phyloP scores from a whole-genome alignment of 2,797 vertebrate species.

The Hyperoplus lanceolatus region DNA sequence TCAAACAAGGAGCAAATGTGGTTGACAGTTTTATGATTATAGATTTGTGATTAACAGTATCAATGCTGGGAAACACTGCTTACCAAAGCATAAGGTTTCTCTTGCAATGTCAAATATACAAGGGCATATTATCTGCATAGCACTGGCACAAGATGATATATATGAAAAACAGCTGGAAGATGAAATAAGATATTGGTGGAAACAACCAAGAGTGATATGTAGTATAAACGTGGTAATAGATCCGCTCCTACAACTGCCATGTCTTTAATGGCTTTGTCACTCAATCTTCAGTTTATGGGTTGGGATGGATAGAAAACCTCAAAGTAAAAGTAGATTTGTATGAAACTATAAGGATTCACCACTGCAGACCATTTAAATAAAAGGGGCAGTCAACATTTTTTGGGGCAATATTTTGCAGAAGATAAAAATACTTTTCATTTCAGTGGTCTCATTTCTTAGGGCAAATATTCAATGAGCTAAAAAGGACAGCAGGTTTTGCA shows the following conservation, averaged over 20 bases:
- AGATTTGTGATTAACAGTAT: slow-evolving; percentile 52
- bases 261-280: neutral
- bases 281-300: neutral
- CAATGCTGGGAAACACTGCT: slow-evolving; percentile 18
- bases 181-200: slow-evolving; percentile 29
- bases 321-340: neutral
- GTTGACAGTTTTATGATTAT: slow-evolving; percentile 53
- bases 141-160: neutral
- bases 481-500: neutral
- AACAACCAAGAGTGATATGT: neutral
- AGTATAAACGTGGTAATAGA: neutral
- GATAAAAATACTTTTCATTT: neutral
- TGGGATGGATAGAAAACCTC: neutral
- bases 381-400: neutral
- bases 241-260: neutral
- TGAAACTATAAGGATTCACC: neutral
- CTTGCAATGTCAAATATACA: slow-evolving; percentile 24
- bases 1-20: slow-evolving; percentile 38
- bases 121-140: slow-evolving; percentile 7
- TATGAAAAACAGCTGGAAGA: slow-evolving; percentile 19
- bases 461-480: too few relatives aligned
- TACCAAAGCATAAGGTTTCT: slow-evolving; percentile 29
- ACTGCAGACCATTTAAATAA: neutral
- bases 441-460: neutral
- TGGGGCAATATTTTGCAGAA: slow-evolving; percentile 12